phyloP scores from a whole-genome alignment of 2,113 vertebrate genomes.

The Gambusia holbrooki region DNA sequence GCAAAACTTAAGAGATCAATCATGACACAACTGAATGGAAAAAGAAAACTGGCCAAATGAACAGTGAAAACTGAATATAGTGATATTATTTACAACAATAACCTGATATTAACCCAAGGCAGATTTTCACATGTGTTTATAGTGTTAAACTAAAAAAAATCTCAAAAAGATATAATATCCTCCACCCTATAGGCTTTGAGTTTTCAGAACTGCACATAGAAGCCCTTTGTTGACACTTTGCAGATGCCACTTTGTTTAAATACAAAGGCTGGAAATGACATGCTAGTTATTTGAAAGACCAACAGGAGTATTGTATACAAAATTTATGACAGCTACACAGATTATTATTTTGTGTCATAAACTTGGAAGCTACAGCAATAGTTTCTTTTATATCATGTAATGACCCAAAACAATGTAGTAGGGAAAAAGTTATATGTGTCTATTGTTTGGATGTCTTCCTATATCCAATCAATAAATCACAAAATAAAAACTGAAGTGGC shows the following conservation, averaged over 20 bases:
- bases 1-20: background rate
- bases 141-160: background rate
- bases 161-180: too few relatives aligned
- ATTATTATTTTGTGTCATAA: constrained; percentile 25
- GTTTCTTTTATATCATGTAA: constrained; percentile 2
- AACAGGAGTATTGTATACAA: constrained; percentile 17
- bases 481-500: background rate
- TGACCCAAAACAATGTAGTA: constrained; percentile 15
- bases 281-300: constrained; percentile 22
- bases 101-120: background rate
- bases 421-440: background rate
- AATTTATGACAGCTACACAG: constrained; percentile 36
- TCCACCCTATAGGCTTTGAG: background rate
- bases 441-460: background rate
- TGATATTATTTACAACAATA: background rate
- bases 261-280: constrained; percentile 15
- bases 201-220: background rate
- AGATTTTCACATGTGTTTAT: background rate
- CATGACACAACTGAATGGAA: background rate
- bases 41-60: background rate
- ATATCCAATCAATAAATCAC: background rate
- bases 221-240: constrained; percentile 12
- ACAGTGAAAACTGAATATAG: background rate
- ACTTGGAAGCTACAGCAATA: constrained; percentile 4
- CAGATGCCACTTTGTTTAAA: constrained; percentile 35